Percentiles rank a stretch among this genome's conserved stretches.
Conservation (phyloP, 2,888 invertebrate species). For the Dryocosmus kuriphilus region DNA sequence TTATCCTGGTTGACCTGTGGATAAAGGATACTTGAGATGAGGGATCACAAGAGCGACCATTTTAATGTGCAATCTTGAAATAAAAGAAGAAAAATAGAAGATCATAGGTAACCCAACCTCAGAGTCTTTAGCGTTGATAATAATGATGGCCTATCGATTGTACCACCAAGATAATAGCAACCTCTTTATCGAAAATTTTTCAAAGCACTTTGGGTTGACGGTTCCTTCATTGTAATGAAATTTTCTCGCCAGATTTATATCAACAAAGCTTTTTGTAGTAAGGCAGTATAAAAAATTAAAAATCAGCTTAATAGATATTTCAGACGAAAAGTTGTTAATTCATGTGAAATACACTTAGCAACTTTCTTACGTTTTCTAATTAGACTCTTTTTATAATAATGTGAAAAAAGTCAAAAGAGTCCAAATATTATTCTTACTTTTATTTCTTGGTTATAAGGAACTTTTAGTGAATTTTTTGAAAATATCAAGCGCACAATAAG, state of each 20-base stretch:
- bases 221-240: background rate
- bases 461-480: background rate
- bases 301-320: background rate
- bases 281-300: too few relatives aligned
- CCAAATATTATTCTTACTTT: background rate
- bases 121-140: slow-evolving; percentile 4
- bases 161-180: background rate
- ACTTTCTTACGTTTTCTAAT: background rate
- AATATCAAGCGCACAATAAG: background rate
- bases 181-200: slow-evolving; percentile 11
- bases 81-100: slow-evolving; percentile 1
- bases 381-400: background rate
- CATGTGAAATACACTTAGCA: background rate
- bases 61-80: background rate
- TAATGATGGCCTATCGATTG: slow-evolving; percentile 28
- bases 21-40: background rate
- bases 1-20: too few relatives aligned
- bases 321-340: background rate
- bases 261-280: too few relatives aligned
- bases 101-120: background rate
- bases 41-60: background rate
- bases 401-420: background rate
- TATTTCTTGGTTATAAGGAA: background rate
- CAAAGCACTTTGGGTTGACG: background rate
- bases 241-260: background rate